phyloP scores from a whole-genome alignment of 2,888 invertebrate species.

The Acanthosoma haemorrhoidale region DNA sequence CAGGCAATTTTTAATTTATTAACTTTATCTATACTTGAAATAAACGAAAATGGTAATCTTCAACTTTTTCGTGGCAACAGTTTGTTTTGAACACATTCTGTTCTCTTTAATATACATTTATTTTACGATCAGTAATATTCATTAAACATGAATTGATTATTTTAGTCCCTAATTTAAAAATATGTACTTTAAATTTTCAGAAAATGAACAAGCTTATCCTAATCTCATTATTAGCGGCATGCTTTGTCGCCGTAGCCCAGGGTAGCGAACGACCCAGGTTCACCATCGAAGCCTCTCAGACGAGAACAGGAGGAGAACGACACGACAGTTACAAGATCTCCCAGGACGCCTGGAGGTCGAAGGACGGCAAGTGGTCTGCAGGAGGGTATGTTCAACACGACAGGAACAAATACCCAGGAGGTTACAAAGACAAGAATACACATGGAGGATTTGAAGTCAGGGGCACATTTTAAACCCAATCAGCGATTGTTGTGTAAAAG shows the following conservation, averaged over 20 bases:
- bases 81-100: too few species aligned
- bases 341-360: neutral
- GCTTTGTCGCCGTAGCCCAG: neutral
- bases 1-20: too few species aligned
- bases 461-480: constrained; percentile 1
- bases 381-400: constrained; percentile 32
- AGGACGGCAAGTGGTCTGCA: constrained; percentile 26
- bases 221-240: neutral
- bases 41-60: too few species aligned
- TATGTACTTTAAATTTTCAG: too few species aligned
- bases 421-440: neutral
- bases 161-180: too few species aligned
- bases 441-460: constrained; percentile 21
- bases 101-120: too few species aligned
- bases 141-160: too few species aligned
- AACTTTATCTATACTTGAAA: too few species aligned
- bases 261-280: neutral
- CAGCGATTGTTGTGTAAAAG: too few species aligned
- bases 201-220: neutral
- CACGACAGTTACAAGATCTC: neutral
- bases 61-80: too few species aligned
- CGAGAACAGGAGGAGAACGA: neutral
- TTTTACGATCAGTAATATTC: too few species aligned
- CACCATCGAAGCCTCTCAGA: neutral
- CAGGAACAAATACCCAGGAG: constrained; percentile 4